Evolutionary conservation across 2,113 vertebrate genomes (phyloP).

Genomic region (Leptodactylus fuscus): DNA sequence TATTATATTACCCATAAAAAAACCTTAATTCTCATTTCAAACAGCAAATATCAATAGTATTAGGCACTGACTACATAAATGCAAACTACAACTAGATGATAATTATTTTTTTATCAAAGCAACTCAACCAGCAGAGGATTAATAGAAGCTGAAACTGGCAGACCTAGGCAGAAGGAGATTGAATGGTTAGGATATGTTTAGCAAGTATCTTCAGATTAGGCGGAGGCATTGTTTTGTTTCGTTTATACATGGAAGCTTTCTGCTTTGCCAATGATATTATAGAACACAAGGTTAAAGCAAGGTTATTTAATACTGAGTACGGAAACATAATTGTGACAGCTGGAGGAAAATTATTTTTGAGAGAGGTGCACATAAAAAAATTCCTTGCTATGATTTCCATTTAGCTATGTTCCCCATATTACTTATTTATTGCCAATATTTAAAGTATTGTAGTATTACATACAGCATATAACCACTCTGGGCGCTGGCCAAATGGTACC

Average conservation of each 20-base stretch:
- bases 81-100: neutral
- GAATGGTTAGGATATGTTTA: constrained; percentile 25
- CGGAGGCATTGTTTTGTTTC: neutral
- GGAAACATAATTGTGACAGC: neutral
- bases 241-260: neutral
- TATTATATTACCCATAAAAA: too few relatives aligned
- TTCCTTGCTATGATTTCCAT: neutral
- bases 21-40: neutral
- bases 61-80: neutral
- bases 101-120: constrained; percentile 47
- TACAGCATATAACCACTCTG: too few relatives aligned
- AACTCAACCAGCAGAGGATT: constrained; percentile 37
- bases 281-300: constrained; percentile 23
- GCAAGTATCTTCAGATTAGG: constrained; percentile 15
- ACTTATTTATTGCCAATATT: neutral
- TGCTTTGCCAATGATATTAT: constrained; percentile 16
- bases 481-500: too few relatives aligned
- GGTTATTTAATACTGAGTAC: constrained; percentile 19
- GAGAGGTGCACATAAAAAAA: neutral
- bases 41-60: neutral
- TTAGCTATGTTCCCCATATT: too few relatives aligned
- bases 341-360: neutral
- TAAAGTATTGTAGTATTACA: too few relatives aligned
- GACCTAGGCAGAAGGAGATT: neutral
- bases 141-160: constrained; percentile 29